Evolutionary conservation across 2,888 invertebrate genomes (phyloP).

Genomic region (Eurytoma adleriae): DNA sequence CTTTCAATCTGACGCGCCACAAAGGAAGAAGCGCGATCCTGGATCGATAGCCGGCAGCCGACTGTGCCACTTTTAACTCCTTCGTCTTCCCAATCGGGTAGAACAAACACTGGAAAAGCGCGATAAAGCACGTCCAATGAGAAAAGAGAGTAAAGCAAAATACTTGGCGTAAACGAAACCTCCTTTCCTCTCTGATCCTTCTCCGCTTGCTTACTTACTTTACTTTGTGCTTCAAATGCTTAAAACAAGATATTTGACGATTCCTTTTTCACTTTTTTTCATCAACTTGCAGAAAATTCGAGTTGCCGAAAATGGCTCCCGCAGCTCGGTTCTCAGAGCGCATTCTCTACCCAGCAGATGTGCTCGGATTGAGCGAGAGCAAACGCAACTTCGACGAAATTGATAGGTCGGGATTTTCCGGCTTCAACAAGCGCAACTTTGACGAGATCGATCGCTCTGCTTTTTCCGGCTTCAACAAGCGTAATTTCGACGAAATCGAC

Average conservation of each 20-base stretch:
- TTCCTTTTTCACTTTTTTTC: background rate
- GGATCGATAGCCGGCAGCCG: too few species aligned
- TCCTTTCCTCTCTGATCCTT: too few species aligned
- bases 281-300: slow-evolving; percentile 19
- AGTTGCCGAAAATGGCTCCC: background rate
- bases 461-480: slow-evolving; percentile 78
- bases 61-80: background rate
- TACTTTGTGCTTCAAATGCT: too few species aligned
- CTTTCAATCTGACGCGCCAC: slow-evolving; percentile 5
- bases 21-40: background rate
- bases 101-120: slow-evolving; percentile 31
- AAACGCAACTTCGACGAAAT: slow-evolving; percentile 81
- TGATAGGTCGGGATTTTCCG: slow-evolving; percentile 79
- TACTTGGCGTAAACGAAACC: too few species aligned
- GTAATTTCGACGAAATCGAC: slow-evolving; percentile 83
- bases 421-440: slow-evolving; percentile 78
- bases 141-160: too few species aligned
- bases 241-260: too few species aligned
- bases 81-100: slow-evolving; percentile 21
- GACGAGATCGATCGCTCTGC: slow-evolving; percentile 81
- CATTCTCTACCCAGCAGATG: slow-evolving; percentile 36
- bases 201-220: too few species aligned
- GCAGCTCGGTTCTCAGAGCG: slow-evolving; percentile 18
- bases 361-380: slow-evolving; percentile 19
- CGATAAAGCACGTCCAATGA: background rate